Percentiles rank a stretch among this genome's conserved stretches.
phyloP scores from a whole-genome alignment of 2,113 vertebrate species.

The Salvator merianae region DNA sequence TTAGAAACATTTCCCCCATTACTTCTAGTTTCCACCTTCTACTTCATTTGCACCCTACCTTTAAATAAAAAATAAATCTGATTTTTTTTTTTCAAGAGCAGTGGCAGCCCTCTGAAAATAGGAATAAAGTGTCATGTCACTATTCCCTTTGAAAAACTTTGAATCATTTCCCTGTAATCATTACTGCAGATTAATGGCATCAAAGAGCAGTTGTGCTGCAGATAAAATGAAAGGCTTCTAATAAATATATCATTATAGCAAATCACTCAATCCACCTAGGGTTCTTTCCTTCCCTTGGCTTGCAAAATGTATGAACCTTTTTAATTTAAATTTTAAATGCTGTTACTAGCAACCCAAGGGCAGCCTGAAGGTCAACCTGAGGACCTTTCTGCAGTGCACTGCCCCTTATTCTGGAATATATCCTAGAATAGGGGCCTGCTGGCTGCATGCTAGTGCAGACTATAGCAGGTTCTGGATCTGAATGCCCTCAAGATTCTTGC shows the following conservation, averaged over 20 bases:
- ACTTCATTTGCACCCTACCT: conserved; percentile 21
- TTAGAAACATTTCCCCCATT: conserved; percentile 21
- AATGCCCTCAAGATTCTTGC: conserved; percentile 22
- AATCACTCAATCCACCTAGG: conserved; percentile 46
- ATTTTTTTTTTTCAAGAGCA: conserved; percentile 52
- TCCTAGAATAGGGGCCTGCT: too few species aligned
- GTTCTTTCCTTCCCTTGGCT: conserved; percentile 50
- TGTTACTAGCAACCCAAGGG: conserved; percentile 42
- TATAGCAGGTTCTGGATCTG: too few species aligned
- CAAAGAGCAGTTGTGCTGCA: conserved; percentile 66
- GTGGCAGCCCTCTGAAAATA: conserved; percentile 45
- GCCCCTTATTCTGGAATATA: too few species aligned
- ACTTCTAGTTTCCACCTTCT: conserved; percentile 30
- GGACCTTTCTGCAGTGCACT: too few species aligned
- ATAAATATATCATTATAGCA: conserved; percentile 71
- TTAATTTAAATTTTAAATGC: conserved; percentile 55
- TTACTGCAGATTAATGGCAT: conserved; percentile 71
- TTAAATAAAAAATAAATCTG: conserved; percentile 20
- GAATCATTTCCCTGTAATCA: conserved; percentile 66
- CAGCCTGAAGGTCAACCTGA: conserved; percentile 45
- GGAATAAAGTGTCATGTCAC: conserved; percentile 47
- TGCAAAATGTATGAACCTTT: conserved; percentile 58
- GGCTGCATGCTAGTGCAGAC: too few species aligned
- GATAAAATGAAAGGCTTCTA: conserved; percentile 65
- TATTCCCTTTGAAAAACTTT: conserved; percentile 53